phyloP scores from a whole-genome alignment of 37 sponge, comb jelly and placozoan species.

The Ephydatia muelleri region DNA sequence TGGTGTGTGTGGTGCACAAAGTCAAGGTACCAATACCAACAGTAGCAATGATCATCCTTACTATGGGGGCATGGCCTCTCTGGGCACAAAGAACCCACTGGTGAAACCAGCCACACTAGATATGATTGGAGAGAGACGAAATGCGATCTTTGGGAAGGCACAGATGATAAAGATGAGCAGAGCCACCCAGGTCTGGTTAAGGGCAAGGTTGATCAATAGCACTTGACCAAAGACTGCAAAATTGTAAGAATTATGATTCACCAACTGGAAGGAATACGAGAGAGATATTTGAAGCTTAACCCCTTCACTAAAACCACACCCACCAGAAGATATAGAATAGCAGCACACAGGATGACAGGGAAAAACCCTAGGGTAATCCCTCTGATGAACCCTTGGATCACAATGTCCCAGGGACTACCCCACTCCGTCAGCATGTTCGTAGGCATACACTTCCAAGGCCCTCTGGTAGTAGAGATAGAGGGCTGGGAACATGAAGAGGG shows the following conservation, averaged over 20 bases:
- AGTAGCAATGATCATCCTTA: slow-evolving; percentile 27
- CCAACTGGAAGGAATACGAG: slow-evolving; percentile 33
- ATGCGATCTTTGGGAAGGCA: slow-evolving; percentile 50
- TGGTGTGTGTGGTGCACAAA: too few species aligned
- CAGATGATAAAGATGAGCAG: slow-evolving; percentile 72
- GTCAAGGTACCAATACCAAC: background rate
- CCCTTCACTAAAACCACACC: slow-evolving; percentile 9
- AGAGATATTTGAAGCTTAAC: background rate
- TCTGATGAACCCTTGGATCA: slow-evolving; percentile 82
- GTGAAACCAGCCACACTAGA: slow-evolving; percentile 83
- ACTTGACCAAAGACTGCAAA: slow-evolving; percentile 51
- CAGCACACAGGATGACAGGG: slow-evolving; percentile 73
- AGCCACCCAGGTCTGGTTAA: slow-evolving; percentile 89
- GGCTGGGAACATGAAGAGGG: slow-evolving; percentile 92
- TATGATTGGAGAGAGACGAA: slow-evolving; percentile 73
- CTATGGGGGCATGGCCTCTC: slow-evolving; percentile 41
- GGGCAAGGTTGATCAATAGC: slow-evolving; percentile 61
- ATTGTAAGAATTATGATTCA: slow-evolving; percentile 36
- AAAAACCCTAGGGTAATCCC: slow-evolving; percentile 53
- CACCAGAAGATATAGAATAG: slow-evolving; percentile 75
- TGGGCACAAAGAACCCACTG: slow-evolving; percentile 89
- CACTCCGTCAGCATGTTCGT: slow-evolving; percentile 78
- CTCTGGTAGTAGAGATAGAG: slow-evolving; percentile 63
- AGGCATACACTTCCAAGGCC: slow-evolving; percentile 64
- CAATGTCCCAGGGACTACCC: slow-evolving; percentile 69